A percentile compares a stretch with the other conserved stretches of the same genome.
Conservation (phyloP, 2,113 vertebrate genomes). For the Channa argus region DNA sequence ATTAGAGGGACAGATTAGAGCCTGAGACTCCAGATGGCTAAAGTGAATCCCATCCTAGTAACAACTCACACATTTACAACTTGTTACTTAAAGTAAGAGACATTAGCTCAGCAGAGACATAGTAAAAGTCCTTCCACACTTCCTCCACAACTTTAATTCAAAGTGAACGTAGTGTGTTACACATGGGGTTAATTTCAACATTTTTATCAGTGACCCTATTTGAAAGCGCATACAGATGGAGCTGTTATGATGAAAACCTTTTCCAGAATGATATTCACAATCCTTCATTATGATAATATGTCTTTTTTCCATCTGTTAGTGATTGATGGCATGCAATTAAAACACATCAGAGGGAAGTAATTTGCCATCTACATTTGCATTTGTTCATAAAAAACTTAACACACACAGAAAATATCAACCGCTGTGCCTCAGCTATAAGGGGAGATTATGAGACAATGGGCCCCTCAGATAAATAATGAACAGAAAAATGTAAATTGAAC, state of each 20-base stretch:
- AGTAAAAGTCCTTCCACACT: neutral
- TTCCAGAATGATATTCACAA: no score
- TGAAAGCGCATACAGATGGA: neutral
- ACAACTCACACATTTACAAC: constrained; percentile 40
- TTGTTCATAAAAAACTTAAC: neutral
- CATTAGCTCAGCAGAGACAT: neutral
- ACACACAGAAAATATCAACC: neutral
- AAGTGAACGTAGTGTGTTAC: neutral
- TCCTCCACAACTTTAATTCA: neutral
- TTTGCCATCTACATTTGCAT: neutral
- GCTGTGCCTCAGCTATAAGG: neutral
- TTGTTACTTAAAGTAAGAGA: constrained; percentile 6
- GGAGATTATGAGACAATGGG: neutral
- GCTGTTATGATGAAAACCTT: no score
- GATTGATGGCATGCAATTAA: constrained; percentile 17
- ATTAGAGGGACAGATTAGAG: constrained; percentile 76
- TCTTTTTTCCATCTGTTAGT: neutral
- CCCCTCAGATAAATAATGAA: neutral
- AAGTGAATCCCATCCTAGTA: constrained; percentile 61
- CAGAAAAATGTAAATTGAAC: no score
- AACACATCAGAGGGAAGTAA: neutral
- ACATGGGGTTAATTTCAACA: neutral
- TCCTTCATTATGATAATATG: neutral
- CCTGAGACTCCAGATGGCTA: constrained; percentile 73
- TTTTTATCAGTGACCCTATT: neutral